Evolutionary conservation across 2,888 invertebrate species (phyloP).

Genomic region (Xanthorhoe spadicearia): DNA sequence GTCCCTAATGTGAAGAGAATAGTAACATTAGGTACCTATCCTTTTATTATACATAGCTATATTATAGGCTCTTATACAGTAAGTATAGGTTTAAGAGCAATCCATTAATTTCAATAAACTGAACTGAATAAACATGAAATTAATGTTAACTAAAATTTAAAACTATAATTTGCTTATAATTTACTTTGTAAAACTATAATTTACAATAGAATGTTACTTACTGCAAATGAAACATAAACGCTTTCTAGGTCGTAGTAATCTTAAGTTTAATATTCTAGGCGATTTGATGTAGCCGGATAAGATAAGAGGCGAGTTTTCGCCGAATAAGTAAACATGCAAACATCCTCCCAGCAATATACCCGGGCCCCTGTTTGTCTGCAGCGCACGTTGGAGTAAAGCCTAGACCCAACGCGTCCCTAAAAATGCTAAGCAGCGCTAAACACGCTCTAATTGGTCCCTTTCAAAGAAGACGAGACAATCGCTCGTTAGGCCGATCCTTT

Average conservation of each 20-base stretch:
- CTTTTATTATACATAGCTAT: too few relatives aligned
- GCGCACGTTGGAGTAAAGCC: constrained; percentile 53
- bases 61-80: too few relatives aligned
- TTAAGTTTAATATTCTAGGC: not conserved
- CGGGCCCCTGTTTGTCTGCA: constrained; percentile 3
- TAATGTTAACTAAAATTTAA: too few relatives aligned
- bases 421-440: constrained; percentile 50
- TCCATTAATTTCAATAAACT: too few relatives aligned
- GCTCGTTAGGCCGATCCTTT: constrained; percentile 25
- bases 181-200: too few relatives aligned
- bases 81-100: too few relatives aligned
- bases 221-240: too few relatives aligned
- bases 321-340: not conserved
- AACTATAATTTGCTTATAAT: too few relatives aligned
- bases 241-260: not conserved
- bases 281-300: not conserved
- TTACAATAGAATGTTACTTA: too few relatives aligned
- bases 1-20: too few relatives aligned
- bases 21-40: too few relatives aligned
- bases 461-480: constrained; percentile 36
- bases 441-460: constrained; percentile 33
- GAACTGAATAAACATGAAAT: too few relatives aligned
- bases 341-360: not conserved
- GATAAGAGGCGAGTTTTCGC: not conserved
- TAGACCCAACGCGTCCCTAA: constrained; percentile 40